Percentiles rank a stretch among this genome's conserved stretches.
These are phyloP conservation scores for Boulengeromyrus knoepffleri DNA, from an alignment of 2,113 vertebrate species.

Conservation along the genomic window DNA sequence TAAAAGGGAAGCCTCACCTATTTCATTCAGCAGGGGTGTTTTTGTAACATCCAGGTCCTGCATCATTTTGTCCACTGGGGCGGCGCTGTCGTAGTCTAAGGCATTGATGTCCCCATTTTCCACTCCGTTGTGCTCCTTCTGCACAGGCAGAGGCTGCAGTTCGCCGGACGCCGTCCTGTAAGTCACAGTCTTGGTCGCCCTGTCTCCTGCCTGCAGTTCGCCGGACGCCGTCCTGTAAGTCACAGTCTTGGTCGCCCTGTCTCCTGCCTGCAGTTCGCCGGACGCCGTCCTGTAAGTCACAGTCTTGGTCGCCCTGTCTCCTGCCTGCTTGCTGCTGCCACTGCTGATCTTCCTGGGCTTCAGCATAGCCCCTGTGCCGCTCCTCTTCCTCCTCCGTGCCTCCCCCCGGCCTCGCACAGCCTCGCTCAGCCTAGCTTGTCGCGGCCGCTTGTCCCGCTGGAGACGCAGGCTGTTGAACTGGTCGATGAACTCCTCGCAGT, in stretches of 20 bases:
- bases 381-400: constrained; percentile 74
- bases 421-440: constrained; percentile 60
- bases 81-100: constrained; percentile 68
- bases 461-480: constrained; percentile 84
- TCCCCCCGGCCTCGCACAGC: constrained; percentile 64
- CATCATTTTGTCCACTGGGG: constrained; percentile 62
- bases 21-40: constrained; percentile 64
- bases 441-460: constrained; percentile 68
- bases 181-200: too few species aligned
- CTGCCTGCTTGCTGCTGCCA: constrained; percentile 44
- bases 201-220: constrained; percentile 55
- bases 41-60: constrained; percentile 58
- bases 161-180: constrained; percentile 27
- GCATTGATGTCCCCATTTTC: constrained; percentile 80
- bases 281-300: constrained; percentile 77
- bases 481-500: constrained; percentile 95
- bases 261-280: constrained; percentile 61
- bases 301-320: constrained; percentile 74
- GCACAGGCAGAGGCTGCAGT: constrained; percentile 77
- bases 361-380: constrained; percentile 48
- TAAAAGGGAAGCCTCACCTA: constrained; percentile 63
- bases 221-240: too few species aligned
- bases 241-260: too few species aligned
- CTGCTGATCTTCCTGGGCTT: constrained; percentile 66
- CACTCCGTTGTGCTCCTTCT: constrained; percentile 72